phyloP scores from a whole-genome alignment of 2,888 invertebrate genomes.

The Amblyjoppa proteus region DNA sequence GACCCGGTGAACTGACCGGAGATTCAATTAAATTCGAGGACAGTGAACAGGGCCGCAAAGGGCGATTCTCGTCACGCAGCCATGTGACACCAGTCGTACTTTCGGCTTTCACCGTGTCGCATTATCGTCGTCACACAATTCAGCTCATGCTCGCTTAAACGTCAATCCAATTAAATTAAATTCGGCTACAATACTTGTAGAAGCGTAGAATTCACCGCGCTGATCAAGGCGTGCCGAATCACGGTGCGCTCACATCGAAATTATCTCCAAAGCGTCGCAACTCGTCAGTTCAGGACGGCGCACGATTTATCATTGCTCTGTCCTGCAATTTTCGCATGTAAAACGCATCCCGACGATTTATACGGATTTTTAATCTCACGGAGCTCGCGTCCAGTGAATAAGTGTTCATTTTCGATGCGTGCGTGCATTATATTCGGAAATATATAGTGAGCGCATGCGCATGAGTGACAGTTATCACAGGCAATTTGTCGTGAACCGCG shows the following conservation, averaged over 20 bases:
- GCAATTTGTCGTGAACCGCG: conserved; percentile 13
- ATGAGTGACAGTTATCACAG: conserved; percentile 14
- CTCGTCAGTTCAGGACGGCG: not conserved
- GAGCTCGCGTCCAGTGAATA: too few species aligned
- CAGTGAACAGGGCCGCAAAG: not conserved
- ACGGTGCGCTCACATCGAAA: not conserved
- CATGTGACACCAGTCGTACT: conserved; percentile 21
- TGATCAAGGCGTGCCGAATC: not conserved
- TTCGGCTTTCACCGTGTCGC: conserved; percentile 30
- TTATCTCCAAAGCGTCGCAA: not conserved
- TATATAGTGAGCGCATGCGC: not conserved
- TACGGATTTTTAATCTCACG: not conserved
- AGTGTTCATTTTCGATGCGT: not conserved
- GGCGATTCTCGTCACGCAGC: conserved; percentile 23
- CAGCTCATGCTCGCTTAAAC: conserved; percentile 66
- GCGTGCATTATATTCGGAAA: not conserved
- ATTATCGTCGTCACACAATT: conserved; percentile 4
- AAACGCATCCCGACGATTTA: not conserved
- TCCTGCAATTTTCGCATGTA: not conserved
- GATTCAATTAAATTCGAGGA: conserved; percentile 64
- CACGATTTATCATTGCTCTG: not conserved
- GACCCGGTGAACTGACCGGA: conserved; percentile 39
- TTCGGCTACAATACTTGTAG: conserved; percentile 54
- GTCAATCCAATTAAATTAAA: conserved; percentile 72
- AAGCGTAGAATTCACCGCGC: not conserved